A percentile compares a stretch with the other conserved stretches of the same genome.
phyloP scores from a whole-genome alignment of 2,113 vertebrate species.

The Columba janthina region DNA sequence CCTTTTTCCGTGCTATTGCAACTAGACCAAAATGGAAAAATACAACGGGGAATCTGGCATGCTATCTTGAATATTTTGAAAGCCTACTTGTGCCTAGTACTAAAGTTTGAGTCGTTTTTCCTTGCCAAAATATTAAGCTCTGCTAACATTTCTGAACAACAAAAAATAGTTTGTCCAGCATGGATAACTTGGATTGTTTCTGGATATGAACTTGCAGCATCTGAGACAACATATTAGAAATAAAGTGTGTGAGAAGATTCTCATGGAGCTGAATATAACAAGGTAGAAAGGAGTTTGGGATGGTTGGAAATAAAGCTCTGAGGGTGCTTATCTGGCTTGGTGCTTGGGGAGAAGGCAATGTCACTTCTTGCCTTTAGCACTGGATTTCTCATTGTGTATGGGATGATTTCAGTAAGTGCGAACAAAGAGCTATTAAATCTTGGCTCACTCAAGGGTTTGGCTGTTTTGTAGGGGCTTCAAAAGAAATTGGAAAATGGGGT shows the following conservation, averaged over 20 bases:
- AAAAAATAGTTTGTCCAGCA: background rate
- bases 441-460: background rate
- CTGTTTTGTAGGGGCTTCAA: background rate
- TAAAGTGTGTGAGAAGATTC: background rate
- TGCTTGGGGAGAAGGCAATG: background rate
- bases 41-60: background rate
- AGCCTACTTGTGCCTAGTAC: background rate
- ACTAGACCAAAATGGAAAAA: background rate
- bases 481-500: constrained; percentile 41
- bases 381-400: background rate
- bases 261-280: background rate
- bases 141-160: background rate
- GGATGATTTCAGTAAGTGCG: background rate
- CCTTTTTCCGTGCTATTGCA: background rate
- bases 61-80: background rate
- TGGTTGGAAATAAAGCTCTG: background rate
- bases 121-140: background rate
- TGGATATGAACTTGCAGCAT: background rate
- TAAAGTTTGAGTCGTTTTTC: background rate
- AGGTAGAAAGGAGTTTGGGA: background rate
- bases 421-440: background rate
- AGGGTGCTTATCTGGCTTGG: background rate
- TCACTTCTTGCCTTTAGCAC: background rate
- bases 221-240: background rate
- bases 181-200: background rate